Base-by-base conservation (phyloP, 2,113 vertebrate genomes). In the Morone saxatilis region DNA sequence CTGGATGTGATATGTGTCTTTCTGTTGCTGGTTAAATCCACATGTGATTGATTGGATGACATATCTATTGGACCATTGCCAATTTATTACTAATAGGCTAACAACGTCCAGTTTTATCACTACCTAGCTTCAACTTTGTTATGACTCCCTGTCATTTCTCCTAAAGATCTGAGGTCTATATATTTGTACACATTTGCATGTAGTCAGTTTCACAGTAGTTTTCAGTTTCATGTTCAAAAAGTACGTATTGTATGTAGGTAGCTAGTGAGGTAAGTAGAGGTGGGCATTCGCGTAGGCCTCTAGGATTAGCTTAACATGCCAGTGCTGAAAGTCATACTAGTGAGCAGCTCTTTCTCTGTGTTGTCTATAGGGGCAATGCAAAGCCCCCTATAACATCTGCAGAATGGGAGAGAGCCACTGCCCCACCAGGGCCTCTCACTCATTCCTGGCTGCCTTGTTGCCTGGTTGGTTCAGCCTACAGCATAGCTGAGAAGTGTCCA, bases 311-410 rank as follows among this genome's bases (percentile, higher is more conserved):
- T 65, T 41, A 77, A 73, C 71, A 87, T 70, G 38, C 61, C 81
- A 73, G 20, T 45, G 62, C 65, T 72, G 56, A 77, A 83, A 80
- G 31, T 59, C 80, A 40, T 56, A 22, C 51, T 17, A 78, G 66
- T 61, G 57, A 36, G 54, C 74, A 60, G 56, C 16, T 63, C 56
- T 62, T 53, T 78, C 68, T 68, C 77, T 72, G 22, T 81, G 25
- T 65, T 25, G 7, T 76, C 80, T 82, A 47, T 71, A 74, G 76
- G 41, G 25, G 45, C 43, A 22, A 83, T 81, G 65, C 69, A 62
- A 43, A 90, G 41, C 76, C 78, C 31, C 48, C 61, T 60, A 80
- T 84, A 88, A 75, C 83, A 85, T 91, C 83, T 90, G 78, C 81
- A 83, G 74, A 84, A 86, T 80, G 80, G 76, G 38, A 17, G 59